A percentile compares a stretch with the other conserved stretches of the same genome.
Conservation (phyloP, 2,888 invertebrate genomes). For the Idaea dimidiata region DNA sequence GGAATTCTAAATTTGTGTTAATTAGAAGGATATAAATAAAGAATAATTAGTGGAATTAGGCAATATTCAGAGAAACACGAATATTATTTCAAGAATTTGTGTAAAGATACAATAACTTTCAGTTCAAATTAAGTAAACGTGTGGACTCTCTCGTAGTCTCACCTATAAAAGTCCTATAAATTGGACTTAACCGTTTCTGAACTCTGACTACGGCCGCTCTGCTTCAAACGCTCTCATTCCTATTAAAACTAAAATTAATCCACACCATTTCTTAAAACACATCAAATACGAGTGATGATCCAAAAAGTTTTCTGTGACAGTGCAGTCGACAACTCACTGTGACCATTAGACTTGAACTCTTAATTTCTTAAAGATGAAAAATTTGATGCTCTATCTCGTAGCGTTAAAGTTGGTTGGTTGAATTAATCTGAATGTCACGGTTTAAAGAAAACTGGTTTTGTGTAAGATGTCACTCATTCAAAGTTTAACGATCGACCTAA, state of each 20-base stretch:
- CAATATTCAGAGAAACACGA: background rate
- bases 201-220: conserved; percentile 28
- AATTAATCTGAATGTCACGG: background rate
- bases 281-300: conserved; percentile 68
- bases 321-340: conserved; percentile 64
- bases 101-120: background rate
- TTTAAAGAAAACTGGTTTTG: conserved; percentile 37
- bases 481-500: conserved; percentile 78
- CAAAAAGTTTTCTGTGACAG: conserved; percentile 67
- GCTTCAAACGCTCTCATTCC: conserved; percentile 54
- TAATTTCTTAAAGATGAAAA: background rate
- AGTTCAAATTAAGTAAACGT: conserved; percentile 3
- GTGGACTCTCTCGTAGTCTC: conserved; percentile 13
- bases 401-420: conserved; percentile 30
- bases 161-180: conserved; percentile 34
- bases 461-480: conserved; percentile 78
- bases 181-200: conserved; percentile 42
- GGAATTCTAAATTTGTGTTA: background rate
- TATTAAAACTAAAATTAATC: conserved; percentile 70
- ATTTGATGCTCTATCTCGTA: conserved; percentile 12
- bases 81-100: background rate
- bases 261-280: conserved; percentile 64
- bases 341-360: conserved; percentile 37
- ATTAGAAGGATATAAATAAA: no score
- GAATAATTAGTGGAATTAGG: background rate